Evolutionary conservation across 2,113 vertebrate species (phyloP).

Genomic region (Larimichthys polyactis): DNA sequence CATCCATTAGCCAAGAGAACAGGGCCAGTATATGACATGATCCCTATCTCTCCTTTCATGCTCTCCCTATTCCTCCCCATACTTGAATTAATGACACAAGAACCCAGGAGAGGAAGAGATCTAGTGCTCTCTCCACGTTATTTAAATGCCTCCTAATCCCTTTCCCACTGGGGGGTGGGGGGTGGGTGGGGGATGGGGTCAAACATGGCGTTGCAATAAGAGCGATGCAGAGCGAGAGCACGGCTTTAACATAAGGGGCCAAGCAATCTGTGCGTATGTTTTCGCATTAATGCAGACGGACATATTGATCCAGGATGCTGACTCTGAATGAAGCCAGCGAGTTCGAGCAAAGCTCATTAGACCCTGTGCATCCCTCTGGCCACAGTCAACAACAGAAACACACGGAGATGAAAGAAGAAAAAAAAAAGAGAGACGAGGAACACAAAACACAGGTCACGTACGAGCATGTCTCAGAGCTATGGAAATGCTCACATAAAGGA

Average conservation of each 20-base stretch:
- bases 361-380: slow-evolving; percentile 20
- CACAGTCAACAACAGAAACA: slow-evolving; percentile 6
- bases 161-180: slow-evolving; percentile 19
- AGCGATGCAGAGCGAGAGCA: slow-evolving; percentile 43
- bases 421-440: not conserved
- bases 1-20: slow-evolving; percentile 53
- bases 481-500: slow-evolving; percentile 28
- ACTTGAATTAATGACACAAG: slow-evolving; percentile 67
- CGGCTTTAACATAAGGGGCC: slow-evolving; percentile 66
- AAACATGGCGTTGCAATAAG: slow-evolving; percentile 35
- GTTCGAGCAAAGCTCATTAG: slow-evolving; percentile 74
- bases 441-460: slow-evolving; percentile 33
- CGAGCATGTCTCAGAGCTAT: slow-evolving; percentile 25
- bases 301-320: slow-evolving; percentile 72
- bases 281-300: slow-evolving; percentile 74
- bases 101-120: slow-evolving; percentile 44
- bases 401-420: slow-evolving; percentile 4
- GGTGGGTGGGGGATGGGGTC: not conserved
- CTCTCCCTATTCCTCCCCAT: slow-evolving; percentile 24
- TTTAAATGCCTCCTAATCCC: slow-evolving; percentile 64
- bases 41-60: slow-evolving; percentile 46
- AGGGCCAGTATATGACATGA: slow-evolving; percentile 36
- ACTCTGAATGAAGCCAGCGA: slow-evolving; percentile 66
- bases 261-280: slow-evolving; percentile 51
- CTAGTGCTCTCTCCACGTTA: slow-evolving; percentile 36